Evolutionary conservation across 92 coral and sea anemone genomes (phyloP).

Genomic region (Diadumene lineata): DNA sequence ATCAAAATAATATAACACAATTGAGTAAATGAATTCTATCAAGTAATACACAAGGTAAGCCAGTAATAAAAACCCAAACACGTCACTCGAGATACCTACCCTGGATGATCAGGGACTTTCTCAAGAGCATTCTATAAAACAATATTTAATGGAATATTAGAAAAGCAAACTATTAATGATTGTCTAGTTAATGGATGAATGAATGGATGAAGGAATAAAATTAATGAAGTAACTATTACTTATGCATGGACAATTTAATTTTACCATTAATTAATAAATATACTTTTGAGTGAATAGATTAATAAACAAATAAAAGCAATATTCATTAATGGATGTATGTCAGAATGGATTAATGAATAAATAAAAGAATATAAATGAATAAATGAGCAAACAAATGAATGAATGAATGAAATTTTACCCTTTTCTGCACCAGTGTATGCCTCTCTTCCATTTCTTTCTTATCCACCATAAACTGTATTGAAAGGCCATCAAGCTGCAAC

Average conservation of each 20-base stretch:
- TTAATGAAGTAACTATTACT: too few species aligned
- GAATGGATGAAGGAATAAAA: too few species aligned
- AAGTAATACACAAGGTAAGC: not conserved
- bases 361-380: too few species aligned
- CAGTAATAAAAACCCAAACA: not conserved
- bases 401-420: conserved; percentile 49
- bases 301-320: not conserved
- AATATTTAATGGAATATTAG: not conserved
- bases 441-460: conserved; percentile 98
- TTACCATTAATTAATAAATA: too few species aligned
- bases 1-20: too few species aligned
- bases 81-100: conserved; percentile 10
- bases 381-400: not conserved
- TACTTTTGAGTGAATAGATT: not conserved
- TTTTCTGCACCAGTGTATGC: conserved; percentile 88
- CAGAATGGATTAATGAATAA: not conserved
- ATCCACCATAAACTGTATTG: conserved; percentile 76
- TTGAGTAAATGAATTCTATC: too few species aligned
- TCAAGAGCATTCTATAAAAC: conserved; percentile 9
- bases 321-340: too few species aligned
- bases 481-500: conserved; percentile 71
- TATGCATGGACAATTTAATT: not conserved
- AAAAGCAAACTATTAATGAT: too few species aligned
- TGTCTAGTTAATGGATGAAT: not conserved
- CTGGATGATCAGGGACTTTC: conserved; percentile 27